Base-by-base conservation (phyloP, 23 tunicate species). In the Diplosoma virens region DNA sequence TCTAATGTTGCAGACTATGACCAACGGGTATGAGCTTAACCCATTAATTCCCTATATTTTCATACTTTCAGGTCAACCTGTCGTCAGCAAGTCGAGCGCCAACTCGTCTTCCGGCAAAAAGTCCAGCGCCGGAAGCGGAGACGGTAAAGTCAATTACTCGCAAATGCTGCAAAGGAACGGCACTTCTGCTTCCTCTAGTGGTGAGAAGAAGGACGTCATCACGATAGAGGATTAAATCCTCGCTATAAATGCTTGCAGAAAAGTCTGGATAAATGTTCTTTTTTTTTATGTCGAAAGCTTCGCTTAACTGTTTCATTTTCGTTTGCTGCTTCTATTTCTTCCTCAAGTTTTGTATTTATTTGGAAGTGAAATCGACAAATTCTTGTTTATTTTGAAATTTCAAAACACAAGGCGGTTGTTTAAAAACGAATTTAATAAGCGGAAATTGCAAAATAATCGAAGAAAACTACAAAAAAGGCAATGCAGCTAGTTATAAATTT, bases 221-320 rank as follows among this genome's bases (percentile, higher is more conserved):
- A 82, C 87, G 34, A 82, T 82, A 28, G 87, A 82, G 52, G 87
- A 82, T 47, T 82, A 56, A 76, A 18, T 55, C 50, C 50, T 41
- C 50, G 50, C 11, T 41, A 9, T 41, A 41, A 9, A 7, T 41
- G 14, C 11, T 7, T 14, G 11, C 50, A 14, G 11, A 41, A 14
- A 7, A 41, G 14, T 41, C 50, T 41, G 50, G 11, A 14, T 7
- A 9, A 14, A 7, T 9, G 50, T 14, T 14, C 11, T 41, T 41
- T 7, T 14, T 41, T 14, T 7, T 41, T 9, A 9, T 9, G 50
- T 41, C 9, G 9, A 7, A 41, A 9, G 9, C 50, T 41, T 41
- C 50, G 11, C 50, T 7, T 41, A 41, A 7, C 50, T 7, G 50
- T 41, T 14, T 9, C 50, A 7, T 41, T 14, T 9, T 41, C 50